Percentiles rank a stretch among this genome's conserved stretches.
Conservation (phyloP, 1,140 invertebrate species). For the Bombus cullumanus region DNA sequence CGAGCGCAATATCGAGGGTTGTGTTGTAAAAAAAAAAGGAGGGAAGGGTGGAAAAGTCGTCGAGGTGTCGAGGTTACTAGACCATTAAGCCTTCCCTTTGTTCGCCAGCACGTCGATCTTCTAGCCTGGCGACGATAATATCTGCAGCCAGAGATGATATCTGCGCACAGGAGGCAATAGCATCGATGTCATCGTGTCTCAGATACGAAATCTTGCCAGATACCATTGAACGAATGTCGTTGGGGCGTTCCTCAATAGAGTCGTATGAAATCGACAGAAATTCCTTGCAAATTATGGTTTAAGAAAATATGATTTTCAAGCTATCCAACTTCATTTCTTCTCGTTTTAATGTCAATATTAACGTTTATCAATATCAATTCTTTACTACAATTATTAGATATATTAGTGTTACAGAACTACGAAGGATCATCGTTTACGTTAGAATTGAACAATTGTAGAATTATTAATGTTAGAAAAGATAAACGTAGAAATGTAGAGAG, state of each 20-base stretch:
- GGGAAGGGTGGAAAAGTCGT: not conserved
- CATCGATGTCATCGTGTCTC: conserved; percentile 1
- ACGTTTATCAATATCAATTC: no score
- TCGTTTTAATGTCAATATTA: no score
- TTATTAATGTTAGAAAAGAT: no score
- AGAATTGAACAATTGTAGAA: no score
- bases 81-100: conserved; percentile 26
- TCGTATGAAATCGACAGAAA: not conserved
- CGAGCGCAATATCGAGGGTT: not conserved
- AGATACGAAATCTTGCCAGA: conserved; percentile 17
- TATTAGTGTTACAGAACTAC: no score
- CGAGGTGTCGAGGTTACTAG: conserved; percentile 11
- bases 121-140: conserved; percentile 22
- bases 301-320: no score
- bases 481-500: no score
- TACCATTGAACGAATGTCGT: not conserved
- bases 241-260: not conserved
- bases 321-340: no score
- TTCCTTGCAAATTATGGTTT: no score
- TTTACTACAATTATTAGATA: no score
- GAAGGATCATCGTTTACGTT: no score
- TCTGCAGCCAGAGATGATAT: conserved; percentile 42
- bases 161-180: not conserved
- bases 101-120: conserved; percentile 35
- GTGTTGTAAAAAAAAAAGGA: not conserved